Conservation (phyloP, 2,113 vertebrate genomes). For the Anser cygnoides region DNA sequence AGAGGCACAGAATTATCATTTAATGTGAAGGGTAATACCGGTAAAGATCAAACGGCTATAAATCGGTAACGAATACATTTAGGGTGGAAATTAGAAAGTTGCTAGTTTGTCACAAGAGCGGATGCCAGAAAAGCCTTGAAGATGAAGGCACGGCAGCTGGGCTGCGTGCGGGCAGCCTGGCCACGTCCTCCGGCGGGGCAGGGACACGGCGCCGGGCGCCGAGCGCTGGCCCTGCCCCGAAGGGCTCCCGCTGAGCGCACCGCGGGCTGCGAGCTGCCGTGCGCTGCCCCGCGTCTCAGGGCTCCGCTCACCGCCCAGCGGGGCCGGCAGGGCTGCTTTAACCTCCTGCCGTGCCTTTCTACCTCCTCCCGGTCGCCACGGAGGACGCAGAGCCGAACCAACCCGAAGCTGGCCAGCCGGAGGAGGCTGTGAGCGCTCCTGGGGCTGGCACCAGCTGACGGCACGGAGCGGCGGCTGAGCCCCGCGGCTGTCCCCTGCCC, state of each 20-base stretch:
- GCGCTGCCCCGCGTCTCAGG: background rate
- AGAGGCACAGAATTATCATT: background rate
- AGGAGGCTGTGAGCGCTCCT: background rate
- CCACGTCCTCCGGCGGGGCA: background rate
- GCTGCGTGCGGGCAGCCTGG: background rate
- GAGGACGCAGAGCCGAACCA: background rate
- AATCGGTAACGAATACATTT: background rate
- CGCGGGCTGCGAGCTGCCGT: background rate
- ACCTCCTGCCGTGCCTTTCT: background rate
- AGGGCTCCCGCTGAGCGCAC: fast-evolving
- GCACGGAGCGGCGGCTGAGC: background rate
- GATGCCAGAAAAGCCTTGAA: background rate
- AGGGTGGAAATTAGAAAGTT: background rate
- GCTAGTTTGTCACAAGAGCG: background rate
- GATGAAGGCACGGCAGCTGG: background rate
- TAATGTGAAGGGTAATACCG: background rate
- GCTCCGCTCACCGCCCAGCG: background rate
- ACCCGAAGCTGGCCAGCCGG: background rate
- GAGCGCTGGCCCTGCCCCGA: background rate
- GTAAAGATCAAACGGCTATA: background rate
- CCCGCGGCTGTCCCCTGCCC: too few relatives aligned
- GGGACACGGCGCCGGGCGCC: background rate
- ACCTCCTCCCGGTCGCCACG: background rate
- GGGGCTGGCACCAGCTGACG: background rate
- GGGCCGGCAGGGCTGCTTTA: background rate